Evolutionary conservation across 2,797 vertebrate species (phyloP), one percentile per base, ranked within the genome.

Genomic region (Lagocephalus sceleratus): DNA sequence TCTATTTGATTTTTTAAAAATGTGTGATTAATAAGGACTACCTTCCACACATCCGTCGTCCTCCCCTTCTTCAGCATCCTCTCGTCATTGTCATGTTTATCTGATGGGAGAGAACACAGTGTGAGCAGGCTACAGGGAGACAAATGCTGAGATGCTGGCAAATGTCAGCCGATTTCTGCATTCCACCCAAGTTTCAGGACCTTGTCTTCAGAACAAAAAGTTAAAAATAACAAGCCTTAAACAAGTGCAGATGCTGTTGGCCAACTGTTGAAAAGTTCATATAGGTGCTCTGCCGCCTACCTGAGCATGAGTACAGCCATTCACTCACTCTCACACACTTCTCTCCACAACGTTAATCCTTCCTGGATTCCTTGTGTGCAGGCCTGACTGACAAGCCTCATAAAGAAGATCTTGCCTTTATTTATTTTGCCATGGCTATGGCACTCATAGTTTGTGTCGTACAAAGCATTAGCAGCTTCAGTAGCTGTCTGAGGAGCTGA

Each of bases 351-450:
- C 43, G 69, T 64, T 60, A 76, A 72, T 58, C 57, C 65, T 64
- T 48, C 60, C 53, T 62, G 42, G 47, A 56, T 66, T 71, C 68
- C 68, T 68, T 53, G 59, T 70, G 55, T 51, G 65, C 61, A 55
- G 63, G 75, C 67, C n/a, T n/a, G n/a, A 35, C 47, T 63, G 76
- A 85, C 65, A 41, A 49, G 44, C 39, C 54, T 15, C 55, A 85
- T 78, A 81, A 82, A 80, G 57, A 72, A 82, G 75, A 66, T 63
- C 48, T 75, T 51, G 60, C 43, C 73, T 88, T 75, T 87, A 74
- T 86, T 83, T 73, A 49, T 75, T 73, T 73, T 75, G 58, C 73
- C 29, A 62, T 74, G 70, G 71, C 72, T 71, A 45, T 75, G 46
- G 60, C 54, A 44, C 71, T 78, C 17, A 51, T n/a, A 48, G 64